These are phyloP conservation scores for Pangasius sanitwongsei DNA, from an alignment of 2,797 vertebrate species.

Conservation along the genomic window DNA sequence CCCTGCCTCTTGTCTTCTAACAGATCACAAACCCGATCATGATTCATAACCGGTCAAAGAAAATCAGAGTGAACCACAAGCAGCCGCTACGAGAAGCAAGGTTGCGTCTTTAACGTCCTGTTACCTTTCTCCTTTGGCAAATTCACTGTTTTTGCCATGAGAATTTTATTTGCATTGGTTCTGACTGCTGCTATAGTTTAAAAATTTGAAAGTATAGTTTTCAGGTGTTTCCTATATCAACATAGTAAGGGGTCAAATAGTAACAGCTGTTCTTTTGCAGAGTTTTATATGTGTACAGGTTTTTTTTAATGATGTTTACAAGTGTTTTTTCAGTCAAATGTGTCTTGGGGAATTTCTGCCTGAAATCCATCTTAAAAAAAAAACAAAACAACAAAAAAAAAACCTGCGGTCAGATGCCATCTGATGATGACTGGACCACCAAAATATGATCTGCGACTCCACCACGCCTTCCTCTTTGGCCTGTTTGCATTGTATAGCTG, in stretches of 20 bases:
- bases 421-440: conserved; percentile 30
- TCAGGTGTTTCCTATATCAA: background rate
- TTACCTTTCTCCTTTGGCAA: too few species aligned
- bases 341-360: background rate
- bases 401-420: conserved; percentile 1
- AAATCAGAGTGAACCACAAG: background rate
- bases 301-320: background rate
- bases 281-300: background rate
- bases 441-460: conserved; percentile 69
- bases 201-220: background rate
- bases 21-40: background rate
- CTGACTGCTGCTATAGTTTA: background rate
- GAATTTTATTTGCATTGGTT: background rate
- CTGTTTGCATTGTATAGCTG: conserved; percentile 71
- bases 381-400: background rate
- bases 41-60: background rate
- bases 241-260: background rate
- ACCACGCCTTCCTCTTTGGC: conserved; percentile 65
- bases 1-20: background rate
- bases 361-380: background rate
- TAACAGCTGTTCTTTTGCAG: background rate
- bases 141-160: background rate
- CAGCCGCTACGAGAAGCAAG: background rate
- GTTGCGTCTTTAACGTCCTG: background rate
- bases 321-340: background rate